These are phyloP conservation scores for Craniophora ligustri DNA, from an alignment of 2,888 invertebrate species.

Conservation along the genomic window DNA sequence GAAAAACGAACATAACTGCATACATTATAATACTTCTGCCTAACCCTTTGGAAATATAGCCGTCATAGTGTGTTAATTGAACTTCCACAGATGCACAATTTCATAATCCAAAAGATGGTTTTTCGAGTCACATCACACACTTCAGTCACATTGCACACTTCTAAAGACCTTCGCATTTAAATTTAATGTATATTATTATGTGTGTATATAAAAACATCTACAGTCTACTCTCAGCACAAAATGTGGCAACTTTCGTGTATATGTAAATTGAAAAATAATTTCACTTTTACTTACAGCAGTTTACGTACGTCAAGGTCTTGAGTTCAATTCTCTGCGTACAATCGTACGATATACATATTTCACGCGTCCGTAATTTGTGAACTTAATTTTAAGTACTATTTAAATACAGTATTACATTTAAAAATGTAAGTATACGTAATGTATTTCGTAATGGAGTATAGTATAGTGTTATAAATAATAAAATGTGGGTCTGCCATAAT, in stretches of 20 bases:
- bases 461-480: too few species aligned
- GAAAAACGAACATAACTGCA: too few species aligned
- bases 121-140: conserved; percentile 18
- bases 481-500: too few species aligned
- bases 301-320: conserved; percentile 31
- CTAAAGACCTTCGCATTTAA: conserved; percentile 48
- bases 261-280: conserved; percentile 7
- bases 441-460: too few species aligned
- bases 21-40: too few species aligned
- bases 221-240: conserved; percentile 28
- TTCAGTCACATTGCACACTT: conserved; percentile 27
- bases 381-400: too few species aligned
- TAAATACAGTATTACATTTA: too few species aligned
- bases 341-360: background rate
- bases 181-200: too few species aligned
- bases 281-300: conserved; percentile 34
- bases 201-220: conserved; percentile 28
- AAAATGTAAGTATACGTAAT: too few species aligned
- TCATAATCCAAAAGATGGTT: conserved; percentile 21
- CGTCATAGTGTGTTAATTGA: too few species aligned
- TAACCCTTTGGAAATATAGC: too few species aligned
- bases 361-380: too few species aligned
- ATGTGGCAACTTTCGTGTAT: conserved; percentile 45
- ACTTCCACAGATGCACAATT: conserved; percentile 11
- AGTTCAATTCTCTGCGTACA: conserved; percentile 13